phyloP scores from a whole-genome alignment of 2,113 vertebrate species.

The Amblyornis subalaris region DNA sequence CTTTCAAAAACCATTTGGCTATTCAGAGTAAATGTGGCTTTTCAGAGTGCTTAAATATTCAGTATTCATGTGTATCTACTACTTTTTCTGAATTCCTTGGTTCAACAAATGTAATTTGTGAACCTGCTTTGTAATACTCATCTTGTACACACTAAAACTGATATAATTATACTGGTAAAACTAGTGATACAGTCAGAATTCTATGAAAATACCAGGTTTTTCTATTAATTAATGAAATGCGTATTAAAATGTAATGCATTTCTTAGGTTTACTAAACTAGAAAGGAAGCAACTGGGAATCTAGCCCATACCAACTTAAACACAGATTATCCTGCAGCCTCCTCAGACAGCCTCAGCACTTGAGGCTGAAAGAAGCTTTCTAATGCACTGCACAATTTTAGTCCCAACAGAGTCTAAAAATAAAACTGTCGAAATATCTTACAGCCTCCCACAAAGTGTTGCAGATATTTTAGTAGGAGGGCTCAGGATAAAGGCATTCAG shows the following conservation, averaged over 20 bases:
- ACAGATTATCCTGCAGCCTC: neutral
- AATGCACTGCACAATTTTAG: neutral
- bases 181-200: neutral
- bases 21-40: neutral
- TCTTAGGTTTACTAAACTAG: neutral
- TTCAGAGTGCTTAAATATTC: neutral
- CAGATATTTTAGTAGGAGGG: neutral
- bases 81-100: neutral
- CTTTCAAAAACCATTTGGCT: neutral
- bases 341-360: neutral
- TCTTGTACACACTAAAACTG: neutral
- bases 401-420: conserved; percentile 30
- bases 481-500: neutral
- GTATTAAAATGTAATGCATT: neutral
- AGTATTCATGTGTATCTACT: neutral
- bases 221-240: neutral
- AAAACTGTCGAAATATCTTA: neutral
- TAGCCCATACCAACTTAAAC: neutral
- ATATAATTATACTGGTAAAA: neutral
- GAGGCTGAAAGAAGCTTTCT: neutral
- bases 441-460: neutral
- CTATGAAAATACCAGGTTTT: neutral
- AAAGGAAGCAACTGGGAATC: neutral
- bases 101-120: neutral
- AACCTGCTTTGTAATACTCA: neutral